phyloP scores from a whole-genome alignment of 1,140 invertebrate genomes.

The Copidosoma floridanum region DNA sequence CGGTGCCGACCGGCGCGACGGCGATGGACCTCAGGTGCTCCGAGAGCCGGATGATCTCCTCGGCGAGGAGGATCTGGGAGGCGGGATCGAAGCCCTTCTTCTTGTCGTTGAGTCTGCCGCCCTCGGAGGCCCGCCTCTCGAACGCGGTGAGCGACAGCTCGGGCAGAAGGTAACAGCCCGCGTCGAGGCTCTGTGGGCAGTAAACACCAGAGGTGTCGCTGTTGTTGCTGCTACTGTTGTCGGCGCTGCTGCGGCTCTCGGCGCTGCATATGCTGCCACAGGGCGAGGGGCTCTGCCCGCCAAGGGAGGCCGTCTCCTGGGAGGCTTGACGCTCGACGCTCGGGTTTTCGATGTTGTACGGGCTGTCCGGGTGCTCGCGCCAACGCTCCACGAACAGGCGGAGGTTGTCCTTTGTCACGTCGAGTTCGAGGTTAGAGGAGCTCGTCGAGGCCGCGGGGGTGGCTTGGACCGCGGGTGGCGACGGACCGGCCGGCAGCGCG shows the following conservation, averaged over 20 bases:
- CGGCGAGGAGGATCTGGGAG: slow-evolving; percentile 58
- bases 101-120: slow-evolving; percentile 38
- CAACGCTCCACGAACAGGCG: slow-evolving; percentile 82
- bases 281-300: slow-evolving; percentile 72
- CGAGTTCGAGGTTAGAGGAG: slow-evolving; percentile 57
- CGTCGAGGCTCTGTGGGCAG: slow-evolving; percentile 15
- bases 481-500: not conserved
- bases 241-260: slow-evolving; percentile 45
- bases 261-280: slow-evolving; percentile 69
- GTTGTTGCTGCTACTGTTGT: too few species aligned
- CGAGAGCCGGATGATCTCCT: slow-evolving; percentile 74
- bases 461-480: not conserved
- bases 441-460: slow-evolving; percentile 5
- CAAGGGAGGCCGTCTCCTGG: slow-evolving; percentile 54
- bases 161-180: slow-evolving; percentile 27
- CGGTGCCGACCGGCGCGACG: slow-evolving; percentile 13
- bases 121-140: slow-evolving; percentile 74
- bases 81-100: slow-evolving; percentile 41
- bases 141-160: slow-evolving; percentile 46
- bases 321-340: slow-evolving; percentile 19
- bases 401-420: slow-evolving; percentile 83
- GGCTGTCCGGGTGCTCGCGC: slow-evolving; percentile 81
- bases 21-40: slow-evolving; percentile 49
- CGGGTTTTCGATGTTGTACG: slow-evolving; percentile 66
- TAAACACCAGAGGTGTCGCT: not conserved